Base-by-base conservation (phyloP, 2,888 invertebrate genomes). In the Acanthosepion pharaonis region DNA sequence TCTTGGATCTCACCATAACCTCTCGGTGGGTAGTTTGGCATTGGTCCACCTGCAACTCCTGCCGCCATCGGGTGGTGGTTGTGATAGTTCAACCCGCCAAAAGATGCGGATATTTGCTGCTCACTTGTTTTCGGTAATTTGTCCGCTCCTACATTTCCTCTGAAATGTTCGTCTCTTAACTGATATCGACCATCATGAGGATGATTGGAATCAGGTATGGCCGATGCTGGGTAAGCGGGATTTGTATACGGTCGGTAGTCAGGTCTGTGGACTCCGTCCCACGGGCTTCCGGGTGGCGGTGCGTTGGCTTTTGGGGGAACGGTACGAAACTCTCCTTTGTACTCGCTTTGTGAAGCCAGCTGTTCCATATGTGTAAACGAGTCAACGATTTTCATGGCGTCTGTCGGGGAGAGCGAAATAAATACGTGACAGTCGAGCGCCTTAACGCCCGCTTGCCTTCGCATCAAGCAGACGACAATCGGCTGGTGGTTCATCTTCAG, bases 401-500 rank as follows among this genome's bases (percentile, higher is more conserved):
- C 96, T 20, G 95, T 95, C 18, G 95, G 94, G 15, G 94, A 95
- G 20, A 99, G 99, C 98, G 99, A 99, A 97, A 99, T 99, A 98
- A 99, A 99, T 95, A 99, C 99, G 98, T 99, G 99, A 98, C 99
- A 99, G 98, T 99, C 99, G 95, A 99, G 98, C 95, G 99, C 99
- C 98, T 99, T 99, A 96, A 99, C 99, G 94, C 99, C 99, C 94
- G 99, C 98, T 94, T 99, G 99, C 96, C 99, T 98, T 94, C 99
- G 98, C 96, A 99, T 98, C 95, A 99, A 99, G 96, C 99, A 99
- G 92, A 99, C 99, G 97, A 99, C 99, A 95, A 99, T 98, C 55
- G 99, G 99, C 95, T 99, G 99, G 97, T 99, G 99, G 96, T 98
- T 98, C 94, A 99, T 98, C 96, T 99, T 98, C 49, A 99, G 99